Base-by-base conservation (phyloP, 2,113 vertebrate species). In the Bucco capensis region DNA sequence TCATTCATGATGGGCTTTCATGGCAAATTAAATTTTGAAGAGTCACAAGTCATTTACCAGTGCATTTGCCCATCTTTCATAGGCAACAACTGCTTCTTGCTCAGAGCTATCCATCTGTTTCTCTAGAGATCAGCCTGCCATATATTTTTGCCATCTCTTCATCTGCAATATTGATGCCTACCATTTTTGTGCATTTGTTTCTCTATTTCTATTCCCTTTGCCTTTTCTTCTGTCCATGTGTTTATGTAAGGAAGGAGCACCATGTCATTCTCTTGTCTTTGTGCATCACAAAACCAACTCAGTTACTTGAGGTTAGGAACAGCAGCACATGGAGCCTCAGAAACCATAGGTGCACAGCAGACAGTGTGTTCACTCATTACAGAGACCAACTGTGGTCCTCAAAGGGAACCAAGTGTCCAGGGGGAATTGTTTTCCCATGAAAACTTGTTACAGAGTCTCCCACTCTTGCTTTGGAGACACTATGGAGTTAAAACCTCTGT, bases 21-120 rank as follows among this genome's bases (percentile, higher is more conserved):
- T 80, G 88, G 89, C 66, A 93, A 81, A 95, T 96, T 93, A 95
- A 92, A 91, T 89, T 95, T 94, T 89, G 83, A 93, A 90, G 76
- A 92, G 85, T 91, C 85, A 78, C 77, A 92, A 95, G 81, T 49
- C 82, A 85, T 92, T 96, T 94, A 88, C 80, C 40, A 81, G 72
- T 83, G 54, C 61, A 70, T 71, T 89, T 91, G 57, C 60, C 77
- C 57, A 35, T 86, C 89, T 94, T 92, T 81, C 80, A 83, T 42
- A 61, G 69, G 83, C 46, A 92, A 40, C 57, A 90, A 71, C 70
- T 83, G 72, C 67, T 90, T 90, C 75, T 81, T 69, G 80, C 89
- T 90, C n/a, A 57, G 65, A 57, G 83, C 74, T 87, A 65, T 72
- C 85, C 93, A 58, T 88, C 88, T 93, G 76, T 92, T 92, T 94